Conservation (phyloP, 2,888 invertebrate genomes). For the Agonopterix heracliana region DNA sequence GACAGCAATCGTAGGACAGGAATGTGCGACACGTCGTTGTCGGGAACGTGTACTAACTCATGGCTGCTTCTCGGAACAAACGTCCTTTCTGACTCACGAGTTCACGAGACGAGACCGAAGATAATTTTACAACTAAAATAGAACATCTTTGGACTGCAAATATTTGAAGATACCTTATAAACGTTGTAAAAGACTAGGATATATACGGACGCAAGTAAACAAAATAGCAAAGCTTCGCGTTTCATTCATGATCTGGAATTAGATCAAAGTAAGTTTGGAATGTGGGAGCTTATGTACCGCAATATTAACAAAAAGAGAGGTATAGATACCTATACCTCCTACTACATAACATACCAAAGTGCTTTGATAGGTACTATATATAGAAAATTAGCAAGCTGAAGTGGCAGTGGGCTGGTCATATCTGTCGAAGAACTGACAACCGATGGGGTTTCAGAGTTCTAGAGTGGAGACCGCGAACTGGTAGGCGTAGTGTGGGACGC, state of each 20-base stretch:
- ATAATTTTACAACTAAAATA: slow-evolving; percentile 51
- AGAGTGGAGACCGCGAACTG: too few relatives aligned
- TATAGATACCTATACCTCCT: too few relatives aligned
- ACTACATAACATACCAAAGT: neutral
- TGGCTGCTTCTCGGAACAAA: slow-evolving; percentile 43
- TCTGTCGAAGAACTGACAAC: too few relatives aligned
- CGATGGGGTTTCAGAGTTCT: too few relatives aligned
- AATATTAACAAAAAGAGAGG: slow-evolving; percentile 14
- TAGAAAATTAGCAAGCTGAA: too few relatives aligned
- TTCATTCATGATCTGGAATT: slow-evolving; percentile 15
- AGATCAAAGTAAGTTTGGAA: slow-evolving; percentile 22
- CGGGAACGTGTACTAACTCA: slow-evolving; percentile 13
- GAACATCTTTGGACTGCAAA: slow-evolving; percentile 19
- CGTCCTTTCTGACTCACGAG: slow-evolving; percentile 16
- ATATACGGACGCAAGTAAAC: slow-evolving; percentile 23
- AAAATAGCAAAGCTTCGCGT: slow-evolving; percentile 8
- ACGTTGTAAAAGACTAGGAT: neutral
- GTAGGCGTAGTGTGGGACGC: too few relatives aligned
- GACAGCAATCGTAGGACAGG: slow-evolving; percentile 30
- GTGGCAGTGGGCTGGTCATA: too few relatives aligned
- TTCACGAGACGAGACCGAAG: slow-evolving; percentile 44
- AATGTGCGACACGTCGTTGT: slow-evolving; percentile 31
- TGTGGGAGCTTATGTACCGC: slow-evolving; percentile 10
- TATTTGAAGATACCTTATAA: neutral
- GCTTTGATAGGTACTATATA: neutral